A percentile compares a stretch with the other conserved stretches of the same genome.
These are phyloP conservation scores for Dimorphilus gyrociliatus DNA, from an alignment of 2,888 invertebrate species.

Conservation along the genomic window DNA sequence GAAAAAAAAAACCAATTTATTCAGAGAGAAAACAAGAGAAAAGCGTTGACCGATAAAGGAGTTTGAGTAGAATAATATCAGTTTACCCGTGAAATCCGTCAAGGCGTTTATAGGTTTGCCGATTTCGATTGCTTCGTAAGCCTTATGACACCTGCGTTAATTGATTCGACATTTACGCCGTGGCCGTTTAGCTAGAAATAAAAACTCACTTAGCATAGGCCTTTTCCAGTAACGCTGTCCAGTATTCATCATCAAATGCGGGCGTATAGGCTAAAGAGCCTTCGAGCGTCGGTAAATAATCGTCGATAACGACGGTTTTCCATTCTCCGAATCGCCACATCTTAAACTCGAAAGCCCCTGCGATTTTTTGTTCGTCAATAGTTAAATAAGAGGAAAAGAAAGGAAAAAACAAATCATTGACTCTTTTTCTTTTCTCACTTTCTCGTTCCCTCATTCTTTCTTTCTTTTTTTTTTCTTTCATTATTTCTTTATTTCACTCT, in stretches of 20 bases:
- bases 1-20: no score
- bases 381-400: no score
- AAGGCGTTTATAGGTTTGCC: slow-evolving; percentile 24
- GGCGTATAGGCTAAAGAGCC: slow-evolving; percentile 49
- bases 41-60: no score
- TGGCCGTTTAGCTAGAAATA: no score
- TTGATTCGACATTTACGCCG: no score
- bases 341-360: slow-evolving; percentile 61
- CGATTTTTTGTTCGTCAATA: no score
- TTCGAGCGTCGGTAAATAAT: slow-evolving; percentile 54
- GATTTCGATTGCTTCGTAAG: slow-evolving; percentile 27
- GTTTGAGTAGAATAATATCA: no score
- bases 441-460: not conserved
- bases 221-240: slow-evolving; percentile 59
- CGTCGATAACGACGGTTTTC: slow-evolving; percentile 57
- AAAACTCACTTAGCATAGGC: slow-evolving; percentile 58
- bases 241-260: slow-evolving; percentile 50
- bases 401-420: no score
- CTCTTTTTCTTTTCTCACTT: no score
- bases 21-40: no score
- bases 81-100: slow-evolving; percentile 24
- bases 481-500: no score
- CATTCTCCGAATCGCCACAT: slow-evolving; percentile 66
- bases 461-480: no score
- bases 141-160: slow-evolving; percentile 25